phyloP scores from a whole-genome alignment of 2,888 invertebrate genomes.

The Epiblema foenella region DNA sequence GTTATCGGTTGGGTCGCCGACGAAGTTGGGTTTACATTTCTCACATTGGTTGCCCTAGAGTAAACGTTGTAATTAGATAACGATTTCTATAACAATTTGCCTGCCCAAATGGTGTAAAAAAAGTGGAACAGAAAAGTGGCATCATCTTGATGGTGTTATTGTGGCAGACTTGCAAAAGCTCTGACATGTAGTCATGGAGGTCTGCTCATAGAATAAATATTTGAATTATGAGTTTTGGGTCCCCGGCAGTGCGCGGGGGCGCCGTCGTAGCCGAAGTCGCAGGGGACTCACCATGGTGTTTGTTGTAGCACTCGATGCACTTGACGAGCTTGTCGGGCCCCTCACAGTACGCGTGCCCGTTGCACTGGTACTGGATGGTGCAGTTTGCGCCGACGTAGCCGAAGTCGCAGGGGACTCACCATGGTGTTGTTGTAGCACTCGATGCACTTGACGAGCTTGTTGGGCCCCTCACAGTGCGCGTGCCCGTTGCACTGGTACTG shows the following conservation, averaged over 20 bases:
- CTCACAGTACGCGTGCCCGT: constrained; percentile 96
- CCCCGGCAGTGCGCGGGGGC: no score
- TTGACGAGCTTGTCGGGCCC: constrained; percentile 93
- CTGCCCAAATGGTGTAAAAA: no score
- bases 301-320: constrained; percentile 97
- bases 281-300: constrained; percentile 94
- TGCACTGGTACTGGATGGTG: constrained; percentile 96
- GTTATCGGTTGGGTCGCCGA: constrained; percentile 95
- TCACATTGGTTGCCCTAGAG: constrained; percentile 94
- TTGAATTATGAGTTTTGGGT: no score
- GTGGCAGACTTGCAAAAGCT: no score
- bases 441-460: constrained; percentile 92
- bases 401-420: no score
- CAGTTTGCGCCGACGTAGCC: no score
- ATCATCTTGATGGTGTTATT: no score
- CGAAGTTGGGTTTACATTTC: constrained; percentile 94
- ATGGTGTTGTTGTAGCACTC: constrained; percentile 97
- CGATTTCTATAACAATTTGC: not conserved
- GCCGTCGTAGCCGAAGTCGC: no score
- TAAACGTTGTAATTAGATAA: constrained; percentile 11
- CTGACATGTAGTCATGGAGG: no score
- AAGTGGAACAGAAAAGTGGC: not conserved
- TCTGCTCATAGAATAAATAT: no score
- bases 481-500: constrained; percentile 98
- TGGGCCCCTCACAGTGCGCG: constrained; percentile 95